These are phyloP conservation scores for Aplodontia rufa DNA, from an alignment of 2,113 vertebrate species.

Conservation along the genomic window DNA sequence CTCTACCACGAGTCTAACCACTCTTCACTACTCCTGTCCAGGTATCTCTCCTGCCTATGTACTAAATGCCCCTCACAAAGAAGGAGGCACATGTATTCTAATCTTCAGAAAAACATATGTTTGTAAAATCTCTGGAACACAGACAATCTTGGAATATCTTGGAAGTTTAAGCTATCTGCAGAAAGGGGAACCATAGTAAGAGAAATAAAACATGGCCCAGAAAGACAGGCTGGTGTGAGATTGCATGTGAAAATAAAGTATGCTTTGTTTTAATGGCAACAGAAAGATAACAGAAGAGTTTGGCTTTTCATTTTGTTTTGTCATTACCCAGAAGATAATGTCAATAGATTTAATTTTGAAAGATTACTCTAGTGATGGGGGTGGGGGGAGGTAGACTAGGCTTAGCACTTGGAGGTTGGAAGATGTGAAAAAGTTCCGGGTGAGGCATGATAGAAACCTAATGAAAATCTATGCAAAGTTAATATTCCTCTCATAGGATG, in stretches of 20 bases:
- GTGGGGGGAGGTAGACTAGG: not conserved
- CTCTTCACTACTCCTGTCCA: no score
- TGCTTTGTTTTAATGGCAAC: no score
- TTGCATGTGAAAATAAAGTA: not conserved
- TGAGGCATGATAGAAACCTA: not conserved
- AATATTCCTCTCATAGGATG: not conserved
- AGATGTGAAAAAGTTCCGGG: not conserved
- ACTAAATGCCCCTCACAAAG: not conserved
- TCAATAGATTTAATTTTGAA: not conserved
- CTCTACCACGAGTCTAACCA: not conserved
- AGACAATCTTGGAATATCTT: not conserved
- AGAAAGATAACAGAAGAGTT: not conserved
- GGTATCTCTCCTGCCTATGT: not conserved
- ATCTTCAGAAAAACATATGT: not conserved
- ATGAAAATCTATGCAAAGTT: not conserved
- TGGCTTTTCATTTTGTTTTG: not conserved
- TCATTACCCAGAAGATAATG: not conserved
- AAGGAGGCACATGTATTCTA: not conserved
- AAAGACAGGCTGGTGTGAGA: not conserved
- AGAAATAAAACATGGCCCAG: not conserved
- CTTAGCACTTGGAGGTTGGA: not conserved
- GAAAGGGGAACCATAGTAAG: not conserved
- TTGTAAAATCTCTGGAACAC: not conserved
- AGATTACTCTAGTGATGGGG: not conserved
- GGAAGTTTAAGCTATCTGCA: not conserved